Evolutionary conservation across 2,797 vertebrate species (phyloP).

Genomic region (Chloroceryle amazona): DNA sequence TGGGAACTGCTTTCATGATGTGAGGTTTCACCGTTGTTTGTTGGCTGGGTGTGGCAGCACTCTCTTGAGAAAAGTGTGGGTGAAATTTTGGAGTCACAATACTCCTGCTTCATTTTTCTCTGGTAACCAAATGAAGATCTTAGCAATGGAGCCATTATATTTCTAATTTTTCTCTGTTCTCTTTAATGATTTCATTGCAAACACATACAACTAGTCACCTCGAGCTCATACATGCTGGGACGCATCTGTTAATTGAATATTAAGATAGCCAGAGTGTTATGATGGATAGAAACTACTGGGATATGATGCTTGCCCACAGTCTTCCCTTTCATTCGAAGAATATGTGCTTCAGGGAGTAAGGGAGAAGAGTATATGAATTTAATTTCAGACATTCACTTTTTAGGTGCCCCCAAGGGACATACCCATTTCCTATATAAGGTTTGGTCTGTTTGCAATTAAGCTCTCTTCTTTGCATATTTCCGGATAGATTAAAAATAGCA

Average conservation of each 20-base stretch:
- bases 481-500: conserved; percentile 84
- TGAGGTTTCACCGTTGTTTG: background rate
- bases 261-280: conserved; percentile 28
- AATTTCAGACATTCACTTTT: conserved; percentile 79
- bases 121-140: background rate
- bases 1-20: background rate
- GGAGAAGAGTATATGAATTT: conserved; percentile 65
- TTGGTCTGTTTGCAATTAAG: conserved; percentile 84
- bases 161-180: conserved; percentile 10
- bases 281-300: conserved; percentile 51
- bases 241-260: conserved; percentile 61
- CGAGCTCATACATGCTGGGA: conserved; percentile 25
- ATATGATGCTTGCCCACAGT: conserved; percentile 48
- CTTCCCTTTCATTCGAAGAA: conserved; percentile 42
- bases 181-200: conserved; percentile 37
- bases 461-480: conserved; percentile 82
- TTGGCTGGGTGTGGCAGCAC: background rate
- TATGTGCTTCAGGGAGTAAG: conserved; percentile 57
- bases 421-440: conserved; percentile 83
- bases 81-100: conserved; percentile 13
- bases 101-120: background rate
- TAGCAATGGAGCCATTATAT: background rate
- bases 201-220: conserved; percentile 22
- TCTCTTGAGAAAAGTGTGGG: conserved; percentile 42
- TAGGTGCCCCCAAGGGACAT: conserved; percentile 76